Conservation (phyloP, 2,888 invertebrate species). For the Acronicta aceris region DNA sequence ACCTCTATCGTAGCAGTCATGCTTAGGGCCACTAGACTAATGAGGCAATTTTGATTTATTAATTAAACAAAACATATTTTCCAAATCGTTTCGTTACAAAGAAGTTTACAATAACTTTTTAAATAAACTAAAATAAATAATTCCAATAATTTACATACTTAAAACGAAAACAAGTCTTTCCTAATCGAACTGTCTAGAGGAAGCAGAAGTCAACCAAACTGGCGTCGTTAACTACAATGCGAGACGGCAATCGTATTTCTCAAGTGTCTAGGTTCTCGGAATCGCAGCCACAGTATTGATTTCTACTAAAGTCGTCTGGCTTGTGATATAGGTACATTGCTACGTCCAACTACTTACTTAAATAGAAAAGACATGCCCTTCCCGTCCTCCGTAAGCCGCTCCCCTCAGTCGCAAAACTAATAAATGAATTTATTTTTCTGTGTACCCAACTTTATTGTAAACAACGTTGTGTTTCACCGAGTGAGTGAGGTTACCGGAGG, state of each 20-base stretch:
- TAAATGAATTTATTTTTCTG: slow-evolving; percentile 34
- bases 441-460: slow-evolving; percentile 2
- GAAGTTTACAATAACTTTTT: too few species aligned
- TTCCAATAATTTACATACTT: background rate
- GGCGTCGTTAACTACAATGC: slow-evolving; percentile 3
- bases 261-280: slow-evolving; percentile 16
- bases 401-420: slow-evolving; percentile 32
- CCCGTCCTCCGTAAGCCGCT: slow-evolving; percentile 14
- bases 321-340: slow-evolving; percentile 28
- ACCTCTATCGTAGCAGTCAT: too few species aligned
- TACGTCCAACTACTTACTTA: slow-evolving; percentile 31
- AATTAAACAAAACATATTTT: too few species aligned
- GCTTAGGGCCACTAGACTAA: too few species aligned
- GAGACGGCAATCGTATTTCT: slow-evolving; percentile 12
- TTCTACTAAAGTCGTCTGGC: slow-evolving; percentile 54
- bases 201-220: background rate
- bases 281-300: slow-evolving; percentile 44
- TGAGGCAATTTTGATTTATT: too few species aligned
- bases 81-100: too few species aligned
- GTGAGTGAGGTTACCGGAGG: too few species aligned
- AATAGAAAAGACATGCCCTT: slow-evolving; percentile 39
- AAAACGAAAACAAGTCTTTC: background rate
- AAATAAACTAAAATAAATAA: too few species aligned
- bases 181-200: slow-evolving; percentile 1
- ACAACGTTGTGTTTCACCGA: too few species aligned